phyloP scores from a whole-genome alignment of 2,113 vertebrate species.

The Triplophysa rosa region DNA sequence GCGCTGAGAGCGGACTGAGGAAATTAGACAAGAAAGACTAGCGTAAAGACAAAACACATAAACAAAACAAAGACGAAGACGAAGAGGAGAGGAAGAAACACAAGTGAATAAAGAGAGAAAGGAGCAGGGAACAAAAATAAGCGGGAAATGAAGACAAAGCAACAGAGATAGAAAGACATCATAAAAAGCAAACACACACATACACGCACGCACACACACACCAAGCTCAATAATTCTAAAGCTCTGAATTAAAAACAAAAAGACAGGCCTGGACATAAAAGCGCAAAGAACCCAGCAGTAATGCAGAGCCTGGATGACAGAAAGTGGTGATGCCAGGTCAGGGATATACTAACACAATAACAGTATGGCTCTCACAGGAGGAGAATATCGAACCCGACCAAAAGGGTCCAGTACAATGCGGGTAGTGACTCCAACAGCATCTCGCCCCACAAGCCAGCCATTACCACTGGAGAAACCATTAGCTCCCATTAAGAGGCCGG shows the following conservation, averaged over 20 bases:
- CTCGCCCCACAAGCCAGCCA: slow-evolving; percentile 53
- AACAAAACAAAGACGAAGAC: slow-evolving; percentile 44
- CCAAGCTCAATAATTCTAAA: slow-evolving; percentile 45
- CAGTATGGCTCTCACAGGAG: slow-evolving; percentile 50
- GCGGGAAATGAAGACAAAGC: slow-evolving; percentile 39
- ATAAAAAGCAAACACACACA: slow-evolving; percentile 32
- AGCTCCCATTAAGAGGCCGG: slow-evolving; percentile 66
- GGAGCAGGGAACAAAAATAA: slow-evolving; percentile 18
- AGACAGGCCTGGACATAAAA: slow-evolving; percentile 54
- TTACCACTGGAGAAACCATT: slow-evolving; percentile 69
- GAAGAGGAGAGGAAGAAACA: slow-evolving; percentile 5
- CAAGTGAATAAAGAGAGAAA: slow-evolving; percentile 8
- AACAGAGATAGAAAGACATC: slow-evolving; percentile 43
- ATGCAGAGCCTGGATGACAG: slow-evolving; percentile 10
- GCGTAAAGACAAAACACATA: slow-evolving; percentile 45
- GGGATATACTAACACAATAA: slow-evolving; percentile 55
- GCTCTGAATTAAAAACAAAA: slow-evolving; percentile 58
- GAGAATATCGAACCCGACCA: slow-evolving; percentile 40
- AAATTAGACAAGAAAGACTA: slow-evolving; percentile 38
- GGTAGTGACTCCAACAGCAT: slow-evolving; percentile 54
- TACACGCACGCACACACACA: background rate
- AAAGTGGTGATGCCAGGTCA: slow-evolving; percentile 47
- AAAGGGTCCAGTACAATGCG: slow-evolving; percentile 56
- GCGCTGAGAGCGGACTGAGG: slow-evolving; percentile 18
- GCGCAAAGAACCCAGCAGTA: slow-evolving; percentile 4